Evolutionary conservation across 1,140 invertebrate species (phyloP).

Genomic region (Homalodisca vitripennis): DNA sequence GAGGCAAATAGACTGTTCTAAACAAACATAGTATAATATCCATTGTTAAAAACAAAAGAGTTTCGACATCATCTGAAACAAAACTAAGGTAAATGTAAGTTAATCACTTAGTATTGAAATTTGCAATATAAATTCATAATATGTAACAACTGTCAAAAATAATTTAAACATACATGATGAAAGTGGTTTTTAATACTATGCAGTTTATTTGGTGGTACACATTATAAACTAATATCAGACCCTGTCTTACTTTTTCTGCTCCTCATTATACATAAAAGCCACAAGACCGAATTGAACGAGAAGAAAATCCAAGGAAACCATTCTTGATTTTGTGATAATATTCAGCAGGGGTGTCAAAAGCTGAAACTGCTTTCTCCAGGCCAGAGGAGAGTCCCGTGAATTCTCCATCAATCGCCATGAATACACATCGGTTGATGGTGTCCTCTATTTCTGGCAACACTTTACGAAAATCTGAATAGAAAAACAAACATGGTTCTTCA

Average conservation of each 20-base stretch:
- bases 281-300: constrained; percentile 76
- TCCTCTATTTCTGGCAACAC: constrained; percentile 58
- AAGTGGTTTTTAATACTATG: too few relatives aligned
- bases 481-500: constrained; percentile 2
- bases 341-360: constrained; percentile 70
- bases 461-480: constrained; percentile 71
- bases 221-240: too few relatives aligned
- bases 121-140: too few relatives aligned
- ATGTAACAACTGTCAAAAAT: too few relatives aligned
- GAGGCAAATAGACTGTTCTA: too few relatives aligned
- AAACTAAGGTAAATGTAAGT: too few relatives aligned
- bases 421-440: constrained; percentile 61
- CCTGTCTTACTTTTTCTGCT: constrained; percentile 54
- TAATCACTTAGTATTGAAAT: too few relatives aligned
- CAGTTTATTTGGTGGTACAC: too few relatives aligned
- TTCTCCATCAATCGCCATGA: constrained; percentile 73
- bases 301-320: constrained; percentile 67
- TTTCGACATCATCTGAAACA: too few relatives aligned
- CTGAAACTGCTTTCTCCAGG: constrained; percentile 49
- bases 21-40: too few relatives aligned
- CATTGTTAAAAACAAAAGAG: too few relatives aligned
- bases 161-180: too few relatives aligned
- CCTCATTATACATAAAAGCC: constrained; percentile 54
- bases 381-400: constrained; percentile 68
- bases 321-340: constrained; percentile 68